Base-by-base conservation (phyloP, 1,140 invertebrate genomes). In the Drosophila leontia region DNA sequence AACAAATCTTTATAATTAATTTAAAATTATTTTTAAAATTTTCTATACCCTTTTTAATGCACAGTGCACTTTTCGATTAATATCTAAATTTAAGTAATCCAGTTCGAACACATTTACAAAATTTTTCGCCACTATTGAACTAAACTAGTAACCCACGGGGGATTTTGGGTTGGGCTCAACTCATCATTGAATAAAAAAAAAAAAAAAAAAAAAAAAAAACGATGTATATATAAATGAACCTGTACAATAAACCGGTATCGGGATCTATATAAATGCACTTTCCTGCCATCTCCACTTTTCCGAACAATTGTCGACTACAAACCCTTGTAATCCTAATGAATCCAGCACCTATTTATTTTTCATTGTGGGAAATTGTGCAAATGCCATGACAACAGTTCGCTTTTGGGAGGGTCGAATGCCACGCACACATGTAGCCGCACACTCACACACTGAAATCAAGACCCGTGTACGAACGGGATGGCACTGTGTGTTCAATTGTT, bases 321-420 rank as follows among this genome's bases (percentile, higher is more conserved):
- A 50, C 80, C 79, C 76, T 74, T 87, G 84, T 87, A 87, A 87
- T 87, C 84, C 84, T 87, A 87, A 87, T 87, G 84, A 87, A 87
- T 88, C 84, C 84, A 88, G 85, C 72, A 87, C 84, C 85, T 87
- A 87, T 87, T 88, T 87, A 87, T 87, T 87, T 87, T 87, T 88
- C 84, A 87, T 84, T 87, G 84, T 87, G 84, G 84, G 84, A 87
- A 87, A 87, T 87, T 87, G 84, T 78, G 80, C 84, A 87, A 88
- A 90, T 87, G 84, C 80, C 85, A 88, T 78, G 84, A 90, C 84
- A 87, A 87, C 77, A 86, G 82, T 86, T 88, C 65, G 75, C 67
- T 79, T 74, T 74, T 32, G 42, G 63, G 47, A 45, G 37, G 42
- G 34, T 68, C 62, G 55, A 58, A 45, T 68, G 65, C 58, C 74